A percentile compares a stretch with the other conserved stretches of the same genome.
Conservation (phyloP, 2,113 vertebrate genomes). For the Oryzias javanicus region DNA sequence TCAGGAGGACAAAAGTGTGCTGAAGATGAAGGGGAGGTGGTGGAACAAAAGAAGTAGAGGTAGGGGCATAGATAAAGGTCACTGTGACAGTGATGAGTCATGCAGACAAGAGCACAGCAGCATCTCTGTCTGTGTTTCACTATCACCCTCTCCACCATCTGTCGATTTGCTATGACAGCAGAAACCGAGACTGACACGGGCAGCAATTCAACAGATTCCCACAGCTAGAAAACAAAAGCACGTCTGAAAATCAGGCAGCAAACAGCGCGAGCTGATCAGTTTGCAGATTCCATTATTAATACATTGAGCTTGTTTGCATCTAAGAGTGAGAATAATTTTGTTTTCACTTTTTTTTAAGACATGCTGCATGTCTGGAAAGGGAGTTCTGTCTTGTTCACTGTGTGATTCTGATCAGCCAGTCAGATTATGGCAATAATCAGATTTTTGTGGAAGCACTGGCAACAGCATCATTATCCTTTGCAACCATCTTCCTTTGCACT, state of each 20-base stretch:
- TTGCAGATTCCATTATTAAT: neutral
- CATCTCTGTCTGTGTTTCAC: constrained; percentile 20
- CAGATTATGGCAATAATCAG: constrained; percentile 36
- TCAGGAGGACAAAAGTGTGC: constrained; percentile 16
- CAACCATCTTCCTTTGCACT: constrained; percentile 29
- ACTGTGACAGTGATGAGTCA: constrained; percentile 61
- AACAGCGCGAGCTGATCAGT: constrained; percentile 4
- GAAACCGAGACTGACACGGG: constrained; percentile 15
- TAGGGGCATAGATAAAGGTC: constrained; percentile 58
- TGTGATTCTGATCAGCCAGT: constrained; percentile 40
- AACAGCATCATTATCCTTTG: constrained; percentile 58
- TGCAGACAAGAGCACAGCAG: constrained; percentile 27
- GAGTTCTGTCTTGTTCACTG: constrained; percentile 15
- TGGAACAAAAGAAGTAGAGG: constrained; percentile 35
- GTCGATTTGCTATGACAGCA: constrained; percentile 39
- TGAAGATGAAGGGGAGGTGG: constrained; percentile 21
- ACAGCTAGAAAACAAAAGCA: neutral
- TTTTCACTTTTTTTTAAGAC: constrained; percentile 1
- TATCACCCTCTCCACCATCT: constrained; percentile 28
- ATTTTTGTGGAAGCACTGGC: constrained; percentile 45
- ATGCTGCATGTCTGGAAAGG: constrained; percentile 4
- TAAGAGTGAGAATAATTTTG: neutral
- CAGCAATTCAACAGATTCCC: constrained; percentile 6
- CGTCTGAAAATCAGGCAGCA: constrained; percentile 1
- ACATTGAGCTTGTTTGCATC: neutral